phyloP scores from a whole-genome alignment of 2,888 invertebrate genomes.

The Archaeoteleia sp. region DNA sequence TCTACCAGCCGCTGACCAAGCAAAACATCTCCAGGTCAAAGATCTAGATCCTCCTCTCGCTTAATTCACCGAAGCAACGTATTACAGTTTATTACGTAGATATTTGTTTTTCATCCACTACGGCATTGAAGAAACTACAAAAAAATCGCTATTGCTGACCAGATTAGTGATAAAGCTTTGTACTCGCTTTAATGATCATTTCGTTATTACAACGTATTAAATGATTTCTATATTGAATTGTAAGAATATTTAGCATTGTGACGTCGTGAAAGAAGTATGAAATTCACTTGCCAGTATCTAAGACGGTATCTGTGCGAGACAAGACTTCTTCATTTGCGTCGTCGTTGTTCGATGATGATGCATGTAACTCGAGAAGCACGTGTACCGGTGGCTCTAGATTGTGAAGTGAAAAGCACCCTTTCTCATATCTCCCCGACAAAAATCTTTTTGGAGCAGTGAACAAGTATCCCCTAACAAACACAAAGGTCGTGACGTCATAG shows the following conservation, averaged over 20 bases:
- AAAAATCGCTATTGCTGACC: no score
- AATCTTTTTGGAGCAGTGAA: slow-evolving; percentile 69
- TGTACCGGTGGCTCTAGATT: slow-evolving; percentile 70
- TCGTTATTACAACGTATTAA: no score
- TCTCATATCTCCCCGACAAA: slow-evolving; percentile 68
- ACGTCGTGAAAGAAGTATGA: no score
- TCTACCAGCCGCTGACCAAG: slow-evolving; percentile 41
- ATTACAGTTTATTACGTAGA: slow-evolving; percentile 15
- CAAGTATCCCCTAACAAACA: slow-evolving; percentile 66
- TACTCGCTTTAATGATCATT: no score
- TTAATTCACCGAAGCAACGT: no score
- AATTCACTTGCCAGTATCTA: slow-evolving; percentile 65
- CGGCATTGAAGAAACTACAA: no score
- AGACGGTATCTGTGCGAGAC: slow-evolving; percentile 56
- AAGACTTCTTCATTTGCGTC: slow-evolving; percentile 61
- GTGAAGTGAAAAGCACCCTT: slow-evolving; percentile 69
- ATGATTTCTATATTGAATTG: no score
- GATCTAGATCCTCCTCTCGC: slow-evolving; percentile 44
- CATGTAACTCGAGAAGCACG: slow-evolving; percentile 64
- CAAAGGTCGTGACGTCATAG: slow-evolving; percentile 1
- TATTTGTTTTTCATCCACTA: slow-evolving; percentile 4
- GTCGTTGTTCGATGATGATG: slow-evolving; percentile 52
- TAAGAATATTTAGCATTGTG: no score
- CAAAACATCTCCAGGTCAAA: slow-evolving; percentile 54
- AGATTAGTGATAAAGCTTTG: no score